phyloP scores from a whole-genome alignment of 2,888 invertebrate species.

The Drosophila niveifrons region DNA sequence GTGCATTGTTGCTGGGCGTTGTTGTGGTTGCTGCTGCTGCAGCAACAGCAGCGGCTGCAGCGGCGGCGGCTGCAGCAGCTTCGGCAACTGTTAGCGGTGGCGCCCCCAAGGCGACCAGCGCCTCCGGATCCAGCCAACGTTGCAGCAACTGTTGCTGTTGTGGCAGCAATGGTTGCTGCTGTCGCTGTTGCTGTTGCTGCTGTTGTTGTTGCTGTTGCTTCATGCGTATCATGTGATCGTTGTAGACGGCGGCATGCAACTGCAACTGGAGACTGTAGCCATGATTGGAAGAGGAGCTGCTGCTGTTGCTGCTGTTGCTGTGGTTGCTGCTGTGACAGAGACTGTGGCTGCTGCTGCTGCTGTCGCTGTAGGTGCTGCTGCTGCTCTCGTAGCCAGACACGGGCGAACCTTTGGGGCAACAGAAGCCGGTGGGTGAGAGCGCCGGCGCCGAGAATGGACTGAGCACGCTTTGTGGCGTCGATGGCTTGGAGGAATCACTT shows the following conservation, averaged over 20 bases:
- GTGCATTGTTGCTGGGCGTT: constrained; percentile 29
- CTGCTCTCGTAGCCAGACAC: constrained; percentile 85
- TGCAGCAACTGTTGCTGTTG: constrained; percentile 83
- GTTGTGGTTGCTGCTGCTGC: constrained; percentile 31
- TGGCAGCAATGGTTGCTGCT: constrained; percentile 28
- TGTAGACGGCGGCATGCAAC: constrained; percentile 87
- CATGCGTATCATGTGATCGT: constrained; percentile 85
- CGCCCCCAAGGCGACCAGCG: constrained; percentile 55
- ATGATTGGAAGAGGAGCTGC: constrained; percentile 53
- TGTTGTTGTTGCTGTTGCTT: constrained; percentile 74
- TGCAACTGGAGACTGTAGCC: constrained; percentile 87
- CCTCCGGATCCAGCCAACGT: constrained; percentile 87
- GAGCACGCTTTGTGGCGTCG: constrained; percentile 67
- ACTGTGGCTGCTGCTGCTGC: not conserved
- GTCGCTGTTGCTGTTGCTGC: constrained; percentile 61
- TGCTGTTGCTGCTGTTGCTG: not conserved
- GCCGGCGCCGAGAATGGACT: constrained; percentile 76
- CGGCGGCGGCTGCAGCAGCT: constrained; percentile 38
- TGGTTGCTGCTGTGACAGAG: not conserved
- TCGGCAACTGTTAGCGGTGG: constrained; percentile 31
- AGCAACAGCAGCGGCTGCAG: constrained; percentile 32
- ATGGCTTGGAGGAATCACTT: constrained; percentile 49
- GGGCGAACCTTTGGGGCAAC: constrained; percentile 85
- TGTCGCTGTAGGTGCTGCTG: constrained; percentile 84
- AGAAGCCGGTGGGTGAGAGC: constrained; percentile 83